phyloP scores from a whole-genome alignment of 2,797 vertebrate genomes.

The Cygnus olor region DNA sequence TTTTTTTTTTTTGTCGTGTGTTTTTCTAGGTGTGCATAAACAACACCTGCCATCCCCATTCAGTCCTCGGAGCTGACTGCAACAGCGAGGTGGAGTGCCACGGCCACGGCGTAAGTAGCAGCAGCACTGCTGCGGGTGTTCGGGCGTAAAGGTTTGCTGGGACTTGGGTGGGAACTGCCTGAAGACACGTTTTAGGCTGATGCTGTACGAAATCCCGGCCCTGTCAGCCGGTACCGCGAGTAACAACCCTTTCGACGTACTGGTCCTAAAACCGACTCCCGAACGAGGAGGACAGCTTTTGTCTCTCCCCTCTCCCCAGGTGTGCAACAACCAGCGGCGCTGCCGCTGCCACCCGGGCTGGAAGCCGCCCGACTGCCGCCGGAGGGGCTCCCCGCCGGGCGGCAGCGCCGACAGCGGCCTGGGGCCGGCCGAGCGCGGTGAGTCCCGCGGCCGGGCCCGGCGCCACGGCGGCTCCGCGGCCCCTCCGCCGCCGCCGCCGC shows the following conservation, averaged over 20 bases:
- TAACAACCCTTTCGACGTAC: background rate
- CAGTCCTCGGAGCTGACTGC: constrained; percentile 72
- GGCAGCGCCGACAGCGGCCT: background rate
- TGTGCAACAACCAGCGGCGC: constrained; percentile 30
- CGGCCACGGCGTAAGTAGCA: constrained; percentile 74
- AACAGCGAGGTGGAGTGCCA: constrained; percentile 74
- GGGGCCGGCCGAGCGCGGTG: no score
- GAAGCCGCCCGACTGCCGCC: constrained; percentile 28
- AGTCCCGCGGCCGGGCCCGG: no score
- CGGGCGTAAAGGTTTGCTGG: fast-evolving
- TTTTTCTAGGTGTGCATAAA: constrained; percentile 80
- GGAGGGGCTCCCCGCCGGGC: fast-evolving
- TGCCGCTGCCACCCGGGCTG: constrained; percentile 58
- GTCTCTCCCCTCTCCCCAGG: background rate
- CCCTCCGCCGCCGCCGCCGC: no score
- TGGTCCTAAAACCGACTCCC: background rate
- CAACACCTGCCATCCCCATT: constrained; percentile 77
- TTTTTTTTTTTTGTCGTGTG: no score
- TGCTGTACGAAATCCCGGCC: background rate
- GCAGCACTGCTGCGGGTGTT: no score
- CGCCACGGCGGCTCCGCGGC: no score
- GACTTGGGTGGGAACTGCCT: background rate
- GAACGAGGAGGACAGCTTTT: background rate
- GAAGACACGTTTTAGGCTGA: background rate
- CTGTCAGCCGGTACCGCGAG: no score